Conservation (phyloP, 35 echinoderm and acorn worm species). For the Heliocidaris erythrogramma region DNA sequence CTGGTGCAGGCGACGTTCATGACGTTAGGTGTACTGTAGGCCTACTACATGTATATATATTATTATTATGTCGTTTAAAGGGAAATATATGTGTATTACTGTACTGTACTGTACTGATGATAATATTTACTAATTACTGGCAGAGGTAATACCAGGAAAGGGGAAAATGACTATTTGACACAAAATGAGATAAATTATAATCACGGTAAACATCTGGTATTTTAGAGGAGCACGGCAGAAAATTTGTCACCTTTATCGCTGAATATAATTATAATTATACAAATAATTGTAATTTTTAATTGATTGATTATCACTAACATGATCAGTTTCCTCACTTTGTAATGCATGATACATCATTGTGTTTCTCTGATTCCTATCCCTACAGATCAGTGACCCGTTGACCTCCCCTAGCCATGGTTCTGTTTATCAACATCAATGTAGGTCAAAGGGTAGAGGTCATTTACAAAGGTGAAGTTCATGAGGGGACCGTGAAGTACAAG, state of each 20-base stretch:
- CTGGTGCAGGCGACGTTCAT: too few relatives aligned
- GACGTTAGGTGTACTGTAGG: too few relatives aligned
- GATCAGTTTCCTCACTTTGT: background rate
- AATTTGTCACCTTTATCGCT: background rate
- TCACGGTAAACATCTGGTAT: background rate
- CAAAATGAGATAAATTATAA: too few relatives aligned
- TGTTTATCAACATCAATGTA: constrained; percentile 88
- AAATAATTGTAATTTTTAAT: background rate
- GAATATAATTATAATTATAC: background rate
- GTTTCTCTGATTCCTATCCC: background rate
- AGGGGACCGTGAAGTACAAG: constrained; percentile 86
- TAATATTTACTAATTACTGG: too few relatives aligned
- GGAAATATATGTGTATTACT: too few relatives aligned
- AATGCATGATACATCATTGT: background rate
- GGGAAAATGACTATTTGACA: too few relatives aligned
- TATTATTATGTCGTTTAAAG: too few relatives aligned
- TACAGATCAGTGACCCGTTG: background rate
- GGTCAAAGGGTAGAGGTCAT: constrained; percentile 92
- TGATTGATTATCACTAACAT: background rate
- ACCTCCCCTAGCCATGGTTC: constrained; percentile 58
- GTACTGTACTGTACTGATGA: too few relatives aligned
- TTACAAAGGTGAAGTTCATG: constrained; percentile 67
- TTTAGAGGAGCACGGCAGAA: background rate
- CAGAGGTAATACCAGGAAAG: too few relatives aligned
- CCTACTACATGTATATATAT: too few relatives aligned